A percentile compares a stretch with the other conserved stretches of the same genome.
Evolutionary conservation across 2,888 invertebrate species (phyloP).

Genomic region (Lasius fuliginosus): DNA sequence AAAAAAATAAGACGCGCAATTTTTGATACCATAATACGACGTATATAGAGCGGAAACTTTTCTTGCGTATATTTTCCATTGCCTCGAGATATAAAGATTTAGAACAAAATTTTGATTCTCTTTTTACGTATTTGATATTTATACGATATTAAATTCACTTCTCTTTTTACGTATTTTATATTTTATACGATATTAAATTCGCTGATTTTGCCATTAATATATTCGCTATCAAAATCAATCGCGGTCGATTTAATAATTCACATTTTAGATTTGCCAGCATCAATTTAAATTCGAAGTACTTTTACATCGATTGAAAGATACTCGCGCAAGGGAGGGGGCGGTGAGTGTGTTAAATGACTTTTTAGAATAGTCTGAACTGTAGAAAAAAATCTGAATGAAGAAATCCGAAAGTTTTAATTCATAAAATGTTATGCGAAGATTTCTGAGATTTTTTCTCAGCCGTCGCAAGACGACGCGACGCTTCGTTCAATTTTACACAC

Average conservation of each 20-base stretch:
- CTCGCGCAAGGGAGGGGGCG: too few species aligned
- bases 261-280: not conserved
- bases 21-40: not conserved
- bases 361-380: not conserved
- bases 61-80: not conserved
- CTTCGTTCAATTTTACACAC: not conserved
- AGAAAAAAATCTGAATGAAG: not conserved
- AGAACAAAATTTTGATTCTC: too few species aligned
- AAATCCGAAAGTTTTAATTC: conserved; percentile 34
- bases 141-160: too few species aligned
- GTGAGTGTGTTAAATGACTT: not conserved
- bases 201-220: not conserved
- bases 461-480: not conserved
- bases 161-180: too few species aligned
- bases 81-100: not conserved
- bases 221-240: not conserved
- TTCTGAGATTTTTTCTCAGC: not conserved
- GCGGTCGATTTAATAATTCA: not conserved
- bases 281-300: not conserved
- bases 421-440: not conserved
- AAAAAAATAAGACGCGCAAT: not conserved
- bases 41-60: not conserved
- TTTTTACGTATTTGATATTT: not conserved
- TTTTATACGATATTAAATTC: not conserved
- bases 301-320: not conserved